Evolutionary conservation across 2,113 vertebrate species (phyloP).

Genomic region (Turnix velox): DNA sequence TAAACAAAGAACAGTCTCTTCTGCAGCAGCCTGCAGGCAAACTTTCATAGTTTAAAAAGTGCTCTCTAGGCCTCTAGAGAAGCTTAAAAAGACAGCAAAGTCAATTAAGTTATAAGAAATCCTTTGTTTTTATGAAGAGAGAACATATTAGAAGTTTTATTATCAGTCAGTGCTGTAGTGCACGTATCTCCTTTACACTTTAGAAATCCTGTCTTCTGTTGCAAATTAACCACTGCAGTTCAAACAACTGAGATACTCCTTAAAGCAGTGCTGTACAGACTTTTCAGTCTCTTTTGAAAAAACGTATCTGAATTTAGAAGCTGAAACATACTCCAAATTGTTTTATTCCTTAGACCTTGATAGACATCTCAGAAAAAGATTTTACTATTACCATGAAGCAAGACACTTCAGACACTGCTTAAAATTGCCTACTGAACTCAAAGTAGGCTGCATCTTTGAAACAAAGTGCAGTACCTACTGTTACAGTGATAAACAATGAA

Average conservation of each 20-base stretch:
- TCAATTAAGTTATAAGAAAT: slow-evolving; percentile 34
- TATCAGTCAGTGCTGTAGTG: not conserved
- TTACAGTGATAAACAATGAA: slow-evolving; percentile 43
- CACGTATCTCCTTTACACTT: not conserved
- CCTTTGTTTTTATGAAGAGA: slow-evolving; percentile 17
- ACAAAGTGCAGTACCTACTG: not conserved
- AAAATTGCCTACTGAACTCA: not conserved
- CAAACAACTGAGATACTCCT: not conserved
- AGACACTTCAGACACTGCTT: not conserved
- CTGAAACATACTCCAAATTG: not conserved
- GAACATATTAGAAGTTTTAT: not conserved
- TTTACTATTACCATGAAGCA: not conserved
- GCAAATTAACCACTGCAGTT: not conserved
- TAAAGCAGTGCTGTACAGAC: not conserved
- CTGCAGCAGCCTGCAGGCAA: slow-evolving; percentile 15
- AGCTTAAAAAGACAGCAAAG: slow-evolving; percentile 27
- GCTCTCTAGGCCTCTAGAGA: not conserved
- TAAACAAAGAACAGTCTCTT: not conserved
- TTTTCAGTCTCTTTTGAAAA: not conserved
- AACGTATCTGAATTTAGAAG: not conserved
- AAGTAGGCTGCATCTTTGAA: not conserved
- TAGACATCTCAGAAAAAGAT: not conserved
- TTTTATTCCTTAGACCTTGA: not conserved
- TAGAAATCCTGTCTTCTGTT: slow-evolving; percentile 1
- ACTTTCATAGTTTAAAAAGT: slow-evolving; percentile 3